Conservation (phyloP, 2,888 invertebrate genomes). For the Melanargia galathea region DNA sequence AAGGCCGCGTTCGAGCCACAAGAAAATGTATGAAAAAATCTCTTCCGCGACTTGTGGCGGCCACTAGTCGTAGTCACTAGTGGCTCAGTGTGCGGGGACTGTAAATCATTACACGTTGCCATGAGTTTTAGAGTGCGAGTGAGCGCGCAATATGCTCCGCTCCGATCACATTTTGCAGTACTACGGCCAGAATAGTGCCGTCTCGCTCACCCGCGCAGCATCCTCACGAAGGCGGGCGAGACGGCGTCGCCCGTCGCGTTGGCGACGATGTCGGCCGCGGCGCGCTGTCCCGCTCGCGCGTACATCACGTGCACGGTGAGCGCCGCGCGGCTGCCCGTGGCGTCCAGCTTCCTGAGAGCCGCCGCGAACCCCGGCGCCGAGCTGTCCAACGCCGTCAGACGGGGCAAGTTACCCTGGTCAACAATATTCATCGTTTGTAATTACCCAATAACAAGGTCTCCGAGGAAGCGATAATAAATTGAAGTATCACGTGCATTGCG, state of each 20-base stretch:
- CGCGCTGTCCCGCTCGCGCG: conserved; percentile 92
- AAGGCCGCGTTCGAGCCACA: too few species aligned
- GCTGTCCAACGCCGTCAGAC: conserved; percentile 88
- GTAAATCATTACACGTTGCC: too few species aligned
- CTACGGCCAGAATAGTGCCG: too few species aligned
- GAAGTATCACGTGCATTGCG: too few species aligned
- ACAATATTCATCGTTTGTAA: background rate
- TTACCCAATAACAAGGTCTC: background rate
- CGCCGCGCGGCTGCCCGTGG: conserved; percentile 91
- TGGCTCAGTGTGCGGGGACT: too few species aligned
- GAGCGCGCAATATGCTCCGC: too few species aligned
- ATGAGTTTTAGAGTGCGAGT: too few species aligned
- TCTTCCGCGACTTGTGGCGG: too few species aligned
- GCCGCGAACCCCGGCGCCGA: conserved; percentile 86
- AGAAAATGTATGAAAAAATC: too few species aligned
- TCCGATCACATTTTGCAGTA: too few species aligned
- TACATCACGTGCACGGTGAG: conserved; percentile 98
- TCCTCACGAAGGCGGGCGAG: conserved; percentile 82
- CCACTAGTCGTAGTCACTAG: too few species aligned
- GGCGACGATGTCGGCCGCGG: conserved; percentile 89
- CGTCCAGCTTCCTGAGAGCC: conserved; percentile 92
- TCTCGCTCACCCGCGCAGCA: conserved; percentile 73
- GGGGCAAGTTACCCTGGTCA: conserved; percentile 66
- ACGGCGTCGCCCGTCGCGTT: conserved; percentile 88
- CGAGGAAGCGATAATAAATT: too few species aligned